Evolutionary conservation across 2,797 vertebrate genomes (phyloP).

Genomic region (Sciurus vulgaris): DNA sequence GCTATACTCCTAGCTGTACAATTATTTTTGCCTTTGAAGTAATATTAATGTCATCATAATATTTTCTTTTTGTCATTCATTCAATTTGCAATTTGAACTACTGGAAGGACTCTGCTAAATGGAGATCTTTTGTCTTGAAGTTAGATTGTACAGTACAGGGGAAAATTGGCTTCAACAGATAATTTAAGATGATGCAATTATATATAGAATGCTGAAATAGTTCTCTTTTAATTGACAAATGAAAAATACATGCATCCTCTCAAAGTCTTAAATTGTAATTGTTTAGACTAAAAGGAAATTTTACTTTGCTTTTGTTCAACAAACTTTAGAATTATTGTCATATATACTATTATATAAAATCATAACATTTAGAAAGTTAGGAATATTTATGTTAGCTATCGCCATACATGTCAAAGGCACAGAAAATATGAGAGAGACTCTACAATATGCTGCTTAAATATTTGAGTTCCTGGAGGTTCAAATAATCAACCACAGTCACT

Average conservation of each 20-base stretch:
- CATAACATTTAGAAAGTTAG: neutral
- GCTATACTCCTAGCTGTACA: neutral
- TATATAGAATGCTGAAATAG: neutral
- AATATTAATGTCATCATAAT: neutral
- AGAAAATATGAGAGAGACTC: neutral
- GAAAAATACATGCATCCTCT: constrained; percentile 23
- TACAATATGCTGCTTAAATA: neutral
- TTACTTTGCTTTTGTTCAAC: neutral
- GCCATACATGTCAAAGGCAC: neutral
- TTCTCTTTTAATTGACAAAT: constrained; percentile 13
- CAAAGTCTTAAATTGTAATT: neutral
- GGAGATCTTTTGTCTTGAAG: neutral
- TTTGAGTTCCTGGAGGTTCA: neutral
- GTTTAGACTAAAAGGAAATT: constrained; percentile 12
- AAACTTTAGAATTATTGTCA: constrained; percentile 6
- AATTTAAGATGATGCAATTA: neutral
- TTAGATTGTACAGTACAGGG: neutral
- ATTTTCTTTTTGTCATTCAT: neutral
- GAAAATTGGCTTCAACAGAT: neutral
- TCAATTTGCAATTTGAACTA: constrained; percentile 41
- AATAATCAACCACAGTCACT: neutral
- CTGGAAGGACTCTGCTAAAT: neutral
- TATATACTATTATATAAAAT: neutral
- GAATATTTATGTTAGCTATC: constrained; percentile 9
- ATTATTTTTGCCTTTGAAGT: neutral